A percentile compares a stretch with the other conserved stretches of the same genome.
phyloP scores from a whole-genome alignment of 2,113 vertebrate genomes.

The Tricholaema leucomelas region DNA sequence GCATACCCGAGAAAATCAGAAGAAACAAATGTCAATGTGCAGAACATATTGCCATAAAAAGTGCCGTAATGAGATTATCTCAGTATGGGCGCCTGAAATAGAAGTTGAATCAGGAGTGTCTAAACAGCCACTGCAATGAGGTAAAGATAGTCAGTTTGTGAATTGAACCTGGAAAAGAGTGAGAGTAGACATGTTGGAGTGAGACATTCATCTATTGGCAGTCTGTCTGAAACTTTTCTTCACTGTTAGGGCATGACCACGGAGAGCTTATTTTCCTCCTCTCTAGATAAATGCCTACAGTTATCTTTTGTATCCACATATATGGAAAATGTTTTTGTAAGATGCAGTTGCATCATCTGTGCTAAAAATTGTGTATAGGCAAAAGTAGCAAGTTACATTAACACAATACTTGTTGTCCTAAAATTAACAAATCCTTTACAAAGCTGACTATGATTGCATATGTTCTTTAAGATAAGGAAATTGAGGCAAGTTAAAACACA shows the following conservation, averaged over 20 bases:
- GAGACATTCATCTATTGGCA: neutral
- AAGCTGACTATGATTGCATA: neutral
- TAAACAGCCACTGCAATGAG: neutral
- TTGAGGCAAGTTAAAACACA: neutral
- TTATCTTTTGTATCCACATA: neutral
- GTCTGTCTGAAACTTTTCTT: neutral
- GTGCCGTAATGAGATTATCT: neutral
- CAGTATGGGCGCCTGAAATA: neutral
- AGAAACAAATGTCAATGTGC: neutral
- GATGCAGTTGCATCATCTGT: neutral
- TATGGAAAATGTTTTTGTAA: neutral
- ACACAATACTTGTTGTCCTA: neutral
- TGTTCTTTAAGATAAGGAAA: neutral
- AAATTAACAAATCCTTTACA: neutral
- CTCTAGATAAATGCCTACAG: neutral
- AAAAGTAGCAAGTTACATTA: neutral
- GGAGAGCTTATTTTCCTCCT: neutral
- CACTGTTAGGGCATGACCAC: neutral
- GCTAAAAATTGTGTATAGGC: neutral
- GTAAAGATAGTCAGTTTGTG: neutral
- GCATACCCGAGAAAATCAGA: slow-evolving; percentile 34
- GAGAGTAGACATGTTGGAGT: neutral
- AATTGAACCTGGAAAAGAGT: slow-evolving; percentile 1
- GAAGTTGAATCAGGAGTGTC: neutral
- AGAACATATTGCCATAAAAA: slow-evolving; percentile 33